Evolutionary conservation across 2,797 vertebrate genomes (phyloP).

Genomic region (Capromys pilorides): DNA sequence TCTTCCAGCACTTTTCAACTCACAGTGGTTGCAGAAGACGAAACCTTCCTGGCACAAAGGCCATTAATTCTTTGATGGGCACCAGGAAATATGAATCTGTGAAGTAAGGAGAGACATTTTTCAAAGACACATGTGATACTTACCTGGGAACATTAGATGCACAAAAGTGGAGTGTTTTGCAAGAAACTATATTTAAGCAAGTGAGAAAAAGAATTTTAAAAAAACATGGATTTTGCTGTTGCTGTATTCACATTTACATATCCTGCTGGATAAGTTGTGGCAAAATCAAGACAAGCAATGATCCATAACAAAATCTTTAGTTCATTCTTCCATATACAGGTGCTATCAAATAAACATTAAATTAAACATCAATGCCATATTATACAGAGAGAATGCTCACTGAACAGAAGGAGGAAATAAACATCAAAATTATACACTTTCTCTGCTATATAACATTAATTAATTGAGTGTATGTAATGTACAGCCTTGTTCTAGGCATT

Average conservation of each 20-base stretch:
- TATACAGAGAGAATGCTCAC: background rate
- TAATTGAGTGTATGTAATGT: background rate
- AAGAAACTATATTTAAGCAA: background rate
- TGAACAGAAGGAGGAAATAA: slow-evolving; percentile 9
- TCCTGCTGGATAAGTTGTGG: background rate
- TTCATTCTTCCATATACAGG: background rate
- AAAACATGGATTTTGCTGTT: slow-evolving; percentile 4
- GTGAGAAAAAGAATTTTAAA: background rate
- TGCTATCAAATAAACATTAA: background rate
- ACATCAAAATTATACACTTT: background rate
- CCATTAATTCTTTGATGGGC: background rate
- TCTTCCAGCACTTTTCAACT: background rate
- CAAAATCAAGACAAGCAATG: background rate
- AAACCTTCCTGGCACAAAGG: background rate
- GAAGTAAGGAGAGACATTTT: background rate
- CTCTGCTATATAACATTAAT: background rate
- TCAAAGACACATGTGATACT: background rate
- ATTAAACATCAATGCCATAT: background rate
- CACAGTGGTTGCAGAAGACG: background rate
- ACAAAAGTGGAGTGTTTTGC: background rate
- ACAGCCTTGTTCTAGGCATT: background rate
- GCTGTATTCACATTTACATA: background rate
- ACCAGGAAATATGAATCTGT: background rate
- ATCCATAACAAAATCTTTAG: background rate
- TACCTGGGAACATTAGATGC: background rate